phyloP scores from a whole-genome alignment of 1,140 invertebrate genomes.

The Mercenaria mercenaria region DNA sequence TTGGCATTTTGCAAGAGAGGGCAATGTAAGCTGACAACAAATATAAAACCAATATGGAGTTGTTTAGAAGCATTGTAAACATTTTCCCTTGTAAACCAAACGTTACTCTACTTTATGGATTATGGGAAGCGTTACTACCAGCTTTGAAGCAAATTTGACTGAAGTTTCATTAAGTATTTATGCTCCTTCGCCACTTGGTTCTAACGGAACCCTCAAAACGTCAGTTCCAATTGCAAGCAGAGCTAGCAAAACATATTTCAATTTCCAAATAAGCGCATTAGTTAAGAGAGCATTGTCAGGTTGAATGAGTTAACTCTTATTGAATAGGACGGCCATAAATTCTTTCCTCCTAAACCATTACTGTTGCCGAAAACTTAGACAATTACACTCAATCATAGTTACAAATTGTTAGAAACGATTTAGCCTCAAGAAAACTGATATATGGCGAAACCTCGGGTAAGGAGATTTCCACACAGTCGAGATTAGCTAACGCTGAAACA shows the following conservation, averaged over 20 bases:
- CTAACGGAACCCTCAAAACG: constrained; percentile 42
- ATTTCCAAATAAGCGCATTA: constrained; percentile 65
- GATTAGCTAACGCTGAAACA: constrained; percentile 3
- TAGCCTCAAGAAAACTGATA: constrained; percentile 53
- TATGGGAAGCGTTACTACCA: constrained; percentile 19
- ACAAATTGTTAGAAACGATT: constrained; percentile 56
- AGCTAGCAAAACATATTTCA: constrained; percentile 61
- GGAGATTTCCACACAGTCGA: neutral
- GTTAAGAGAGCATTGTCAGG: constrained; percentile 19
- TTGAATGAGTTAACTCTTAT: constrained; percentile 53
- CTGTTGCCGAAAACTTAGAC: constrained; percentile 42
- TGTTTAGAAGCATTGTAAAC: neutral
- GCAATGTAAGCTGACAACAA: neutral
- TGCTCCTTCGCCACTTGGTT: constrained; percentile 15
- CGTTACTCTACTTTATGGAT: constrained; percentile 1
- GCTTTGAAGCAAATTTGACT: constrained; percentile 18
- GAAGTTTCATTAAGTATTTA: constrained; percentile 45
- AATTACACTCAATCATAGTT: constrained; percentile 53
- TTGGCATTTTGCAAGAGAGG: constrained; percentile 26
- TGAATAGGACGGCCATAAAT: constrained; percentile 52
- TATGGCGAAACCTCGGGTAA: neutral
- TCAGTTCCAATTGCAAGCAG: constrained; percentile 47
- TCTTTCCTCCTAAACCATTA: constrained; percentile 55
- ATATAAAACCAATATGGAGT: constrained; percentile 17
- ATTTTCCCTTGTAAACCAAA: constrained; percentile 9